Conservation (phyloP, 2,797 vertebrate genomes). For the Potorous gilbertii region DNA sequence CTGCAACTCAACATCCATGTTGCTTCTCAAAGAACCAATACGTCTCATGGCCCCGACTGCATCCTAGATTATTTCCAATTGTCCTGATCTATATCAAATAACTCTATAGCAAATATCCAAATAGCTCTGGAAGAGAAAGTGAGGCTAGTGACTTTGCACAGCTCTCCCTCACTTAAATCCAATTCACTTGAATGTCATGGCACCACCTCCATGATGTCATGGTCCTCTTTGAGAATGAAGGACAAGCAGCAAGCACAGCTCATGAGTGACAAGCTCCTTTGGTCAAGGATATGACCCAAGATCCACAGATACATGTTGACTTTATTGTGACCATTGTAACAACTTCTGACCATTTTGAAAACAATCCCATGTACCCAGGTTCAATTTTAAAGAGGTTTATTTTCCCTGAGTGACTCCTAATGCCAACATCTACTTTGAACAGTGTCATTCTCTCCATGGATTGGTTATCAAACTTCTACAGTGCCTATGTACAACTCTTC, state of each 20-base stretch:
- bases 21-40: neutral
- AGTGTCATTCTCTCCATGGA: neutral
- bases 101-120: too few species aligned
- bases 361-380: neutral
- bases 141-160: too few species aligned
- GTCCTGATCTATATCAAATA: too few species aligned
- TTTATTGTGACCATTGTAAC: neutral
- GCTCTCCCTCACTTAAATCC: too few species aligned
- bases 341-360: neutral
- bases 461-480: neutral
- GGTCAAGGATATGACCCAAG: conserved; percentile 4
- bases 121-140: too few species aligned
- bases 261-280: neutral
- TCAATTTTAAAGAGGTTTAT: neutral
- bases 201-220: too few species aligned
- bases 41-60: too few species aligned
- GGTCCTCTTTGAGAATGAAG: too few species aligned
- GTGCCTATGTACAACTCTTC: neutral
- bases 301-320: neutral
- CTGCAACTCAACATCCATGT: neutral
- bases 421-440: neutral
- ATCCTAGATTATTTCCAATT: too few species aligned
- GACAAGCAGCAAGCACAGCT: neutral
- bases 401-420: neutral
- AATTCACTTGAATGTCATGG: too few species aligned